Conservation (phyloP, 2,888 invertebrate genomes). For the Drosophila cracens region DNA sequence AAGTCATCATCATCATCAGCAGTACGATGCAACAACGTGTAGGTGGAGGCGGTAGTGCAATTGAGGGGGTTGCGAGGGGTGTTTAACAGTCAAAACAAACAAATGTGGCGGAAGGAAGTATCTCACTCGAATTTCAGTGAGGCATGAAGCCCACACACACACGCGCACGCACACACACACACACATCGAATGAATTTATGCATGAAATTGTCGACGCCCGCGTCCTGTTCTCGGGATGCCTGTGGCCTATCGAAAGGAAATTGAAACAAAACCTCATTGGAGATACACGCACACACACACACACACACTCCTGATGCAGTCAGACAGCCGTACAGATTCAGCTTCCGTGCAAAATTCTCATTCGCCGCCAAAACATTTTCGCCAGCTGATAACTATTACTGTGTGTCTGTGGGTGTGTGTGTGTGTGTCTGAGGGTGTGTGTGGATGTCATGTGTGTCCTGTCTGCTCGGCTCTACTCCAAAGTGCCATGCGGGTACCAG, state of each 20-base stretch:
- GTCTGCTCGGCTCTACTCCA: conserved; percentile 34
- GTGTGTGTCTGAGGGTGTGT: background rate
- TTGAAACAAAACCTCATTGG: conserved; percentile 82
- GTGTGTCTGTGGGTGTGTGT: conserved; percentile 3
- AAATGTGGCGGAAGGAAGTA: conserved; percentile 78
- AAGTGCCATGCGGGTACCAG: conserved; percentile 69
- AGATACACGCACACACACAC: conserved; percentile 56
- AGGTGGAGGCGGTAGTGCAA: background rate
- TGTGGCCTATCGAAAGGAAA: conserved; percentile 82
- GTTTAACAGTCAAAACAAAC: conserved; percentile 53
- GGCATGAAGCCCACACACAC: conserved; percentile 55
- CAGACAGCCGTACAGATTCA: conserved; percentile 72
- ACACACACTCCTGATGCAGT: conserved; percentile 48
- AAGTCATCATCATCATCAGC: conserved; percentile 70
- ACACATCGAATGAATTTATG: conserved; percentile 73
- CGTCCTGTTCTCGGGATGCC: conserved; percentile 74
- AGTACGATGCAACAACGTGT: conserved; percentile 2
- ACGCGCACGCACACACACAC: conserved; percentile 5
- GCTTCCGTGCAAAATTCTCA: conserved; percentile 61
- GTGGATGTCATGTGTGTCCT: conserved; percentile 18
- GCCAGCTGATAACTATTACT: conserved; percentile 64
- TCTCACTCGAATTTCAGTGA: conserved; percentile 79
- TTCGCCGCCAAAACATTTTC: conserved; percentile 69
- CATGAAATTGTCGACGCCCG: conserved; percentile 82
- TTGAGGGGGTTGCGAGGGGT: background rate